Conservation (phyloP, 2,113 vertebrate genomes). For the Phrynosoma platyrhinos region DNA sequence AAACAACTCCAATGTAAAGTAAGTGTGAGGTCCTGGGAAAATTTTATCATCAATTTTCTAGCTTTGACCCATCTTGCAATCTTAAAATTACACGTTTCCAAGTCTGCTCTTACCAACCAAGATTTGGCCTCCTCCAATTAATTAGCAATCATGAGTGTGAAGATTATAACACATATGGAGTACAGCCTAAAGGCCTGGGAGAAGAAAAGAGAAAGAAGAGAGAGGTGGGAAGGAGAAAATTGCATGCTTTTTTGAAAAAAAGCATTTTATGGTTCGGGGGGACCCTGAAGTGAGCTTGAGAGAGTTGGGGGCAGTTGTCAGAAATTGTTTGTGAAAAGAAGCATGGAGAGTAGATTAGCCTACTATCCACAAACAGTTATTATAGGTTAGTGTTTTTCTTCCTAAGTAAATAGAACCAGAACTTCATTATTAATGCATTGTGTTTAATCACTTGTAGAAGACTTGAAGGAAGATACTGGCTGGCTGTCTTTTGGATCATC, state of each 20-base stretch:
- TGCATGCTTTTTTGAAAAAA: neutral
- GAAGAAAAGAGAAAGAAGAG: neutral
- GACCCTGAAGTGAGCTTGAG: neutral
- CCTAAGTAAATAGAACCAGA: slow-evolving; percentile 33
- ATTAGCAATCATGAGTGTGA: neutral
- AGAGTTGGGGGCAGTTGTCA: neutral
- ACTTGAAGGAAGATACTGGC: neutral
- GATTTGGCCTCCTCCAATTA: neutral
- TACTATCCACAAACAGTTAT: neutral
- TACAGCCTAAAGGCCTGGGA: neutral
- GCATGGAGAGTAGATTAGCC: neutral
- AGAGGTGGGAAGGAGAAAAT: neutral
- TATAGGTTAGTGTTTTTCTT: neutral
- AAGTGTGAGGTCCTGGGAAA: no score
- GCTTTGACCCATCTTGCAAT: neutral
- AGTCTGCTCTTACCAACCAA: neutral
- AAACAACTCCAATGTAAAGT: no score
- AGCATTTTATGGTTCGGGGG: neutral
- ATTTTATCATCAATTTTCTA: neutral
- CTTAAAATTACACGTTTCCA: neutral
- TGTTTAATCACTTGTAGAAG: slow-evolving; percentile 14
- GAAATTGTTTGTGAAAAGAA: neutral
- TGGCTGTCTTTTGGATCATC: neutral
- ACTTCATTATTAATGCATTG: slow-evolving; percentile 13
- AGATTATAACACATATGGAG: neutral